These are phyloP conservation scores for Aulostomus chinensis DNA, from an alignment of 2,797 vertebrate genomes.

Conservation along the genomic window DNA sequence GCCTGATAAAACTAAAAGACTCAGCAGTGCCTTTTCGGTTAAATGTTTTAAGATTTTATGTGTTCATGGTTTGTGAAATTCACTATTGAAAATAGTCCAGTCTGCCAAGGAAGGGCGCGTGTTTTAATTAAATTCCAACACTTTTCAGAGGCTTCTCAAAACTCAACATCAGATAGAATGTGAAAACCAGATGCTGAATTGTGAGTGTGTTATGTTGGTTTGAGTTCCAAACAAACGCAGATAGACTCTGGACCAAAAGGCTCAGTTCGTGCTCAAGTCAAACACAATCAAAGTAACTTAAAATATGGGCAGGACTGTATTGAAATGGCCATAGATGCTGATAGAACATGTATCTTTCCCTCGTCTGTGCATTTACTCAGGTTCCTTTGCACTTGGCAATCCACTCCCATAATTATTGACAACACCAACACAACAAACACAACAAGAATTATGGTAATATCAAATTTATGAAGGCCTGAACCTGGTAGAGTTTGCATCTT, in stretches of 20 bases:
- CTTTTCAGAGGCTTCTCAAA: conserved; percentile 76
- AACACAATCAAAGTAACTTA: conserved; percentile 79
- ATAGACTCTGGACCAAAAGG: conserved; percentile 65
- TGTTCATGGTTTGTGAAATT: conserved; percentile 79
- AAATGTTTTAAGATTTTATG: conserved; percentile 72
- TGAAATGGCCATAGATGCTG: conserved; percentile 68
- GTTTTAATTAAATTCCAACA: conserved; percentile 80
- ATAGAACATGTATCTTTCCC: no score
- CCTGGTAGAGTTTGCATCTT: no score
- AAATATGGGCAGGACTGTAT: conserved; percentile 64
- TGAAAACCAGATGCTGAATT: conserved; percentile 77
- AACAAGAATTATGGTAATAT: no score
- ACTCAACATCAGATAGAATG: conserved; percentile 71
- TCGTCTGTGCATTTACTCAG: no score
- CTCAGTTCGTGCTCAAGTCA: conserved; percentile 75
- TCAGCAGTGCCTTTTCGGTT: conserved; percentile 67
- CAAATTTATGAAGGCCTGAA: no score
- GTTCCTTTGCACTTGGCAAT: no score
- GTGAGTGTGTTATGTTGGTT: conserved; percentile 57
- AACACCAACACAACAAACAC: no score
- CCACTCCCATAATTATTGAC: no score
- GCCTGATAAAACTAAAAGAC: conserved; percentile 55
- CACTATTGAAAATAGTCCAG: conserved; percentile 76
- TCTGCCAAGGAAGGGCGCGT: conserved; percentile 57
- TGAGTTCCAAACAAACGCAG: conserved; percentile 67